Conservation (phyloP, 2,113 vertebrate species). For the Limanda limanda region DNA sequence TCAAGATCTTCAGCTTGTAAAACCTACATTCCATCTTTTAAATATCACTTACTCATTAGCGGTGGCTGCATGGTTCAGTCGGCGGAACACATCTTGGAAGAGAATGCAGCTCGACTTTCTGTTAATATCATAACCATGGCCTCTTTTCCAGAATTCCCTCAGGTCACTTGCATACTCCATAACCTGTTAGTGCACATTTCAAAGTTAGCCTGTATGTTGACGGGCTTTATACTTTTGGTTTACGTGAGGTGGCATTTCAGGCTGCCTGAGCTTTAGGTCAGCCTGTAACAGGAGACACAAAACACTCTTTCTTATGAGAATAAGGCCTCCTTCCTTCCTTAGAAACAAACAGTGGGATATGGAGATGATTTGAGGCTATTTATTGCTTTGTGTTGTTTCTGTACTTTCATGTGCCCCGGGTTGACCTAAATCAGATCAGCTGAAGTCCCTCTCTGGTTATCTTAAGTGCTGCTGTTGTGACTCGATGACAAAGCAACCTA, state of each 20-base stretch:
- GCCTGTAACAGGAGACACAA: slow-evolving; percentile 30
- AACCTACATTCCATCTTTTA: no score
- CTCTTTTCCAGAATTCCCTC: slow-evolving; percentile 96
- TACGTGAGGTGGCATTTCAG: neutral
- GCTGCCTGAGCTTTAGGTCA: slow-evolving; percentile 18
- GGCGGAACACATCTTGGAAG: slow-evolving; percentile 91
- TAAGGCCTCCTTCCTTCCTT: neutral
- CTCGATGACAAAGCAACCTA: neutral
- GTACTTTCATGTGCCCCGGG: neutral
- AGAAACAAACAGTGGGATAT: neutral
- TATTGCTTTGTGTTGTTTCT: slow-evolving; percentile 1
- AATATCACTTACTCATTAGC: slow-evolving; percentile 83
- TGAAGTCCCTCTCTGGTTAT: neutral
- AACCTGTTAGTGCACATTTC: slow-evolving; percentile 78
- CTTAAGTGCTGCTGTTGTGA: neutral
- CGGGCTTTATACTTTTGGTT: neutral
- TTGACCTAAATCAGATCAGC: neutral
- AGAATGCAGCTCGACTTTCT: slow-evolving; percentile 92
- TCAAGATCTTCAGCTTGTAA: no score
- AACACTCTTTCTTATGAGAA: slow-evolving; percentile 9
- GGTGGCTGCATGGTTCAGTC: slow-evolving; percentile 83
- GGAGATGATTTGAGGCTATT: neutral
- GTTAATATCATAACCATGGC: slow-evolving; percentile 92
- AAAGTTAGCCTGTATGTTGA: neutral
- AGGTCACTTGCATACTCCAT: slow-evolving; percentile 93